Evolutionary conservation across 1,140 invertebrate genomes (phyloP).

Genomic region (Forficula auricularia): DNA sequence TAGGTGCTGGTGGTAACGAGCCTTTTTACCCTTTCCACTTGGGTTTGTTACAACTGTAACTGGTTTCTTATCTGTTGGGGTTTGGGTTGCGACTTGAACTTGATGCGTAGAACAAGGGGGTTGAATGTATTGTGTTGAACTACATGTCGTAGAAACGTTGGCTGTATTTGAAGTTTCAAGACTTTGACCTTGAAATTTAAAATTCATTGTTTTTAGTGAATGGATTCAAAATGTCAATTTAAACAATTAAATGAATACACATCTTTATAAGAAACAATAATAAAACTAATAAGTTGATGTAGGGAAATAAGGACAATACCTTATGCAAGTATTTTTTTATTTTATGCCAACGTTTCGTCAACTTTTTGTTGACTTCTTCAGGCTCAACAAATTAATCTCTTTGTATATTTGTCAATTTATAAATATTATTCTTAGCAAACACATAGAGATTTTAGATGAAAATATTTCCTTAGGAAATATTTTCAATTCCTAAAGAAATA

Average conservation of each 20-base stretch:
- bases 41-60: conserved; percentile 15
- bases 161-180: background rate
- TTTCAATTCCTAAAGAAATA: no score
- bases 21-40: conserved; percentile 24
- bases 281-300: no score
- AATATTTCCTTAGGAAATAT: no score
- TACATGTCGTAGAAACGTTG: conserved; percentile 1
- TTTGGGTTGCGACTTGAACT: conserved; percentile 41
- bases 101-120: conserved; percentile 26
- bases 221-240: background rate
- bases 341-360: no score
- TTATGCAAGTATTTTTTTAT: no score
- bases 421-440: no score
- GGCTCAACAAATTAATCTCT: no score
- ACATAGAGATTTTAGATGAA: no score
- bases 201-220: background rate
- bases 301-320: no score
- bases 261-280: no score
- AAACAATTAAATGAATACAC: background rate
- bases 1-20: conserved; percentile 21
- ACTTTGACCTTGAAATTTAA: background rate
- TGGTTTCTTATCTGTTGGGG: conserved; percentile 18
- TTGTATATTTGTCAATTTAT: no score
- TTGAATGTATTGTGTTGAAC: conserved; percentile 18
- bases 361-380: no score